phyloP scores from a whole-genome alignment of 2,888 invertebrate genomes.

The Tricholauxania praeusta region DNA sequence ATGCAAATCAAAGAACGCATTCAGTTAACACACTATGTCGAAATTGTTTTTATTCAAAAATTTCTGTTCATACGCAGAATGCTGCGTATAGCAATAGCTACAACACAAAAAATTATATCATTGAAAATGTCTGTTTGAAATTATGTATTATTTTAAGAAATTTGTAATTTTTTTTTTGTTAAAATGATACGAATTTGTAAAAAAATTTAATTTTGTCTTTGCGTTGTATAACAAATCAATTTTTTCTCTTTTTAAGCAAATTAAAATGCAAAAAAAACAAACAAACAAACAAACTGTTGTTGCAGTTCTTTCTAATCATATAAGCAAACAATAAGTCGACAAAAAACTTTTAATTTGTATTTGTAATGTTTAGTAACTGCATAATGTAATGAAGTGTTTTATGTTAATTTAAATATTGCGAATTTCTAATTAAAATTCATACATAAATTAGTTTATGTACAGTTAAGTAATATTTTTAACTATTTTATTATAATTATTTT shows the following conservation, averaged over 20 bases:
- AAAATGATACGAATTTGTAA: no score
- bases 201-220: no score
- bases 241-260: slow-evolving; percentile 1
- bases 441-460: slow-evolving; percentile 44
- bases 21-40: slow-evolving; percentile 11
- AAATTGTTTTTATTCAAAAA: no score
- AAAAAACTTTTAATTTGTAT: slow-evolving; percentile 20
- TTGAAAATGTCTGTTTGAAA: no score
- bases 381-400: slow-evolving; percentile 20
- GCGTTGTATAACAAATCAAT: background rate
- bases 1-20: slow-evolving; percentile 24
- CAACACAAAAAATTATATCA: no score
- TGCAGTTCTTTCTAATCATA: slow-evolving; percentile 6
- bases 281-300: no score
- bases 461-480: slow-evolving; percentile 42
- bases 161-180: no score
- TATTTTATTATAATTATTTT: slow-evolving; percentile 22
- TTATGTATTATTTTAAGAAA: no score
- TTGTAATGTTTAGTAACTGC: slow-evolving; percentile 23
- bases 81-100: no score
- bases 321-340: background rate
- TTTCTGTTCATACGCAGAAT: no score
- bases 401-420: slow-evolving; percentile 18
- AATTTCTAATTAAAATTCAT: slow-evolving; percentile 31
- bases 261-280: no score